Base-by-base conservation (phyloP, 1,140 invertebrate species). In the Bombus soroeensis region DNA sequence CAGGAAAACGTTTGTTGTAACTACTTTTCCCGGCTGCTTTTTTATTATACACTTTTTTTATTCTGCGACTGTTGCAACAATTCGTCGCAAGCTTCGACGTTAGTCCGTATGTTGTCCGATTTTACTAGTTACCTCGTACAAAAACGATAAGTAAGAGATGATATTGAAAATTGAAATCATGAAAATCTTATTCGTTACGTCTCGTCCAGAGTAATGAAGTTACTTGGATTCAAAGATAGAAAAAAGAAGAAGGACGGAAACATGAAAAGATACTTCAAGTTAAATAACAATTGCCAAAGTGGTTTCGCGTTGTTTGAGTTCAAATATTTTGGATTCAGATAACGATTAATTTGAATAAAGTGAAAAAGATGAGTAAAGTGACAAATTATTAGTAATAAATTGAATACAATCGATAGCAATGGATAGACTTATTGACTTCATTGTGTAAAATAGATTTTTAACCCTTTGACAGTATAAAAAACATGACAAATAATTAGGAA, bases 1-100 rank as follows among this genome's bases (percentile, higher is more conserved):
- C 91, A 92, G 89, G 86, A 90, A 91, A 83, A 88, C 81, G 83
- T 88, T 87, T 89, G 70, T 91, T 71, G 83, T 85, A 85, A 90
- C 81, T 85, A 89, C 82, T 64, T 90, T 87, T 89, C 85, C 76
- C 85, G 41, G 70, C 83, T 86, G 83, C 83, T 79, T 89, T 87
- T 89, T 80, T 83, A 87, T 88, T 82, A 34, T 89, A 79, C 73
- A 73, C 70, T 89, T 80, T 68, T 62, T 88, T 86, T 70, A 83
- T 82, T 72, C 62, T 28, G n/a, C 64, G 68, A 62, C 66, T 32
- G 62, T 85, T 68, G 72, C 70, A 68, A 81, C 70, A 37, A 81
- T 32, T 34, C n/a, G 41, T 53, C 37, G 81, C 68, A 3, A 68
- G 47, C n/a, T 81, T 73, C 68, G 41, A 81, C 15, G 53, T 37